Percentiles rank a stretch among this genome's conserved stretches.
These are phyloP conservation scores for Apamea anceps DNA, from an alignment of 2,888 invertebrate species.

Conservation along the genomic window DNA sequence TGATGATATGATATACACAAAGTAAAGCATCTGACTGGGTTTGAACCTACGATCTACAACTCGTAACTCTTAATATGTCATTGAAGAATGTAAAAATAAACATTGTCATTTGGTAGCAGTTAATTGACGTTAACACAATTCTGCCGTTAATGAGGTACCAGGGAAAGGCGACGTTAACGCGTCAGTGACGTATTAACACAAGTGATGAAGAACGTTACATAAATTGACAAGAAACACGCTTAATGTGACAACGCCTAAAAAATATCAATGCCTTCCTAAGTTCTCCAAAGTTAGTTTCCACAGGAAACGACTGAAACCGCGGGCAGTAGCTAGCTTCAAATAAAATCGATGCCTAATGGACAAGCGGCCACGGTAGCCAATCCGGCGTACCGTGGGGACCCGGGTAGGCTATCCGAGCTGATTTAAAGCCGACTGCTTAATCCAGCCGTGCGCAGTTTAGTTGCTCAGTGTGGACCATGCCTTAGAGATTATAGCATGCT, in stretches of 20 bases:
- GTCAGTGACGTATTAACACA: not conserved
- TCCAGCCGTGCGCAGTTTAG: slow-evolving; percentile 23
- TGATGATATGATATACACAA: no score
- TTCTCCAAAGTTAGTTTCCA: not conserved
- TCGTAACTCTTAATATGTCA: not conserved
- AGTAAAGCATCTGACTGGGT: no score
- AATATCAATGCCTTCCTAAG: not conserved
- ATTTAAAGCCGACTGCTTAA: slow-evolving; percentile 45
- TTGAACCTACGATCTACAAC: no score
- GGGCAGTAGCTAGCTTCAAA: slow-evolving; percentile 1
- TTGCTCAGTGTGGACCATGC: not conserved
- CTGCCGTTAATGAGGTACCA: not conserved
- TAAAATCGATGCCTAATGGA: slow-evolving; percentile 45
- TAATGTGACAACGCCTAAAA: not conserved
- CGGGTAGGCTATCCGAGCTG: slow-evolving; percentile 32
- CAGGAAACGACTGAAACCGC: not conserved
- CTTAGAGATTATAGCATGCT: slow-evolving; percentile 15
- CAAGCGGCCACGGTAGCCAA: slow-evolving; percentile 24
- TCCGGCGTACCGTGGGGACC: slow-evolving; percentile 32
- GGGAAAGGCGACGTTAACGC: not conserved
- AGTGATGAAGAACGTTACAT: not conserved
- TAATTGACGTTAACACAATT: not conserved
- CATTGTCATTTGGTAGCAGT: not conserved
- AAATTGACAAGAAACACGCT: not conserved
- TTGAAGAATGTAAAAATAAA: not conserved